Conservation (phyloP, 2,113 vertebrate species). For the Aegotheles bennettii region DNA sequence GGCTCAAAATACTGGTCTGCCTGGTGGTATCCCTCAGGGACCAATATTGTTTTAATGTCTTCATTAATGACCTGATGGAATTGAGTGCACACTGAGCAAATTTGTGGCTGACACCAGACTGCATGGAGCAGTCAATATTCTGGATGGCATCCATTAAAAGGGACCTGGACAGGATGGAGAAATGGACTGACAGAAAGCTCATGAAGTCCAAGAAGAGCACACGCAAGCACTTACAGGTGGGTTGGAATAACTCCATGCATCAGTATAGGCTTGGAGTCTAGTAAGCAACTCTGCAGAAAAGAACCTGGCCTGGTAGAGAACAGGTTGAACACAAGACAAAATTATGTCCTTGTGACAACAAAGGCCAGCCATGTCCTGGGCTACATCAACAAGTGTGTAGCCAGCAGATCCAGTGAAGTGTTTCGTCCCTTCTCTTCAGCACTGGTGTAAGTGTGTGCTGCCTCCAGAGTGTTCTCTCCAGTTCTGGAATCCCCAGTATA, state of each 20-base stretch:
- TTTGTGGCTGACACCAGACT: neutral
- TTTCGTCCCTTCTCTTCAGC: neutral
- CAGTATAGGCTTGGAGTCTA: neutral
- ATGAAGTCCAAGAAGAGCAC: neutral
- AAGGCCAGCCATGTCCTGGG: fast-evolving
- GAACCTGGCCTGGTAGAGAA: neutral
- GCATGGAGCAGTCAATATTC: neutral
- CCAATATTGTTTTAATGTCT: neutral
- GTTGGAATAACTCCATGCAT: neutral
- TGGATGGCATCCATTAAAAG: neutral
- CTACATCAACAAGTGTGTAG: neutral
- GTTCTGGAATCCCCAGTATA: neutral
- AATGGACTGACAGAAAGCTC: neutral
- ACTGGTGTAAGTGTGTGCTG: neutral
- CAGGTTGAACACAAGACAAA: neutral
- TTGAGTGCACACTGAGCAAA: neutral
- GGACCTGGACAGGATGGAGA: neutral
- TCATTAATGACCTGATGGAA: neutral
- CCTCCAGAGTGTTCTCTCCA: neutral
- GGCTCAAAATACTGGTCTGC: neutral
- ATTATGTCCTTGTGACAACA: neutral
- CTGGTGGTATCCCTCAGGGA: neutral
- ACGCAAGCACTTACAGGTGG: neutral
- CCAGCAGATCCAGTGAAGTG: neutral
- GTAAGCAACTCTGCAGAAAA: neutral